phyloP scores from a whole-genome alignment of 2,113 vertebrate species.

The Oreochromis tanganicae region DNA sequence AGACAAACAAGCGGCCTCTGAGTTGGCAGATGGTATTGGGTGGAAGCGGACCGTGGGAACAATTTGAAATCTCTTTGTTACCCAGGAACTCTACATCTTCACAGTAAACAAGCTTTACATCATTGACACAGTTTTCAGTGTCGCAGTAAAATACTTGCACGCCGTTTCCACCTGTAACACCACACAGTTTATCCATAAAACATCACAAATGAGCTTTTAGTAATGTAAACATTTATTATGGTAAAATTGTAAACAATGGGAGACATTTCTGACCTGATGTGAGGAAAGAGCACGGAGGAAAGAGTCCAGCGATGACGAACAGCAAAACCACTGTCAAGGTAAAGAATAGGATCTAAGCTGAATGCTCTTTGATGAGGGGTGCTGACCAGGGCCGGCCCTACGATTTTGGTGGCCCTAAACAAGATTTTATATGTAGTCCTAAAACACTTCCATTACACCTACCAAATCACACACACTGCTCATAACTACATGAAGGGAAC shows the following conservation, averaged over 20 bases:
- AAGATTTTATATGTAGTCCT: neutral
- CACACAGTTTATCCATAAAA: neutral
- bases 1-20: neutral
- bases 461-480: neutral
- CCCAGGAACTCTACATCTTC: accelerated
- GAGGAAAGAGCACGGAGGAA: neutral
- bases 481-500: neutral
- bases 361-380: neutral
- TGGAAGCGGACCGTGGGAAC: neutral
- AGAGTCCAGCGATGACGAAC: neutral
- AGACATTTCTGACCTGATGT: neutral
- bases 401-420: neutral
- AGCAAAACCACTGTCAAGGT: neutral
- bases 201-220: neutral
- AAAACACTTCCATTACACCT: neutral
- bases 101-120: neutral
- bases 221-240: neutral
- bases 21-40: neutral
- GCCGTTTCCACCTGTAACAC: neutral
- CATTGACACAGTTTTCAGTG: neutral
- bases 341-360: neutral
- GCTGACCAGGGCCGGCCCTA: neutral
- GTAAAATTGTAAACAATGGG: neutral
- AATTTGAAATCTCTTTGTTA: accelerated
- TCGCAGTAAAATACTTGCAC: neutral